These are phyloP conservation scores for Beris chalybata DNA, from an alignment of 2,888 invertebrate genomes.

Conservation along the genomic window DNA sequence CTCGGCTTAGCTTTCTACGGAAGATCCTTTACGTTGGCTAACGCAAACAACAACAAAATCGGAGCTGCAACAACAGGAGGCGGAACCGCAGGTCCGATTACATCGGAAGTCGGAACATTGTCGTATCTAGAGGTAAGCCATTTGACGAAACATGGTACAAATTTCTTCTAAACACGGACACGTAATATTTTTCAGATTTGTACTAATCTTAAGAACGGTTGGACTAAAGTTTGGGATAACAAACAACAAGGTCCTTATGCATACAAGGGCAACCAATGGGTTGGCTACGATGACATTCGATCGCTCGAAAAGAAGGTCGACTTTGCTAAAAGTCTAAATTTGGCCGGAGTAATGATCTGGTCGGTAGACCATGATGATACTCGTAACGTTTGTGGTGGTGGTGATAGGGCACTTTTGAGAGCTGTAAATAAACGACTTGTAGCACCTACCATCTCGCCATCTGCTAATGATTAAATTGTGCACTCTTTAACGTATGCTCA, in stretches of 20 bases:
- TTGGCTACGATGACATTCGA: conserved; percentile 53
- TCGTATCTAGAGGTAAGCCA: conserved; percentile 60
- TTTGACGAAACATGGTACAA: conserved; percentile 1
- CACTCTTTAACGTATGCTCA: too few relatives aligned
- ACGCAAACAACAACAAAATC: conserved; percentile 50
- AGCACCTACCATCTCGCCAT: too few relatives aligned
- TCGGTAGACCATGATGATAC: conserved; percentile 65
- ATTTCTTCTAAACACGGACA: not conserved
- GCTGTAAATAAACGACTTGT: conserved; percentile 48
- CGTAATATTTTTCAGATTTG: conserved; percentile 48
- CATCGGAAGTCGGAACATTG: conserved; percentile 57
- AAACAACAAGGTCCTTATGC: conserved; percentile 52
- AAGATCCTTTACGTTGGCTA: conserved; percentile 53
- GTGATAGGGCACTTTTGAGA: conserved; percentile 57
- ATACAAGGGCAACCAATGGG: conserved; percentile 52
- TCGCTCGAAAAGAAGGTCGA: conserved; percentile 53
- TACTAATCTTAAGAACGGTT: conserved; percentile 50
- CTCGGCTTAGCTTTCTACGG: conserved; percentile 56
- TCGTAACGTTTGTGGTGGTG: conserved; percentile 56
- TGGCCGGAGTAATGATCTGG: conserved; percentile 66
- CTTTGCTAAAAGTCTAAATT: conserved; percentile 47
- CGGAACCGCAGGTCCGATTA: conserved; percentile 58
- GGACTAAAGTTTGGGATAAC: conserved; percentile 48
- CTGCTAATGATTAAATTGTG: too few relatives aligned
- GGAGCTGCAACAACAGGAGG: conserved; percentile 57